Conservation (phyloP, 1,140 invertebrate genomes). For the Phthorimaea operculella region DNA sequence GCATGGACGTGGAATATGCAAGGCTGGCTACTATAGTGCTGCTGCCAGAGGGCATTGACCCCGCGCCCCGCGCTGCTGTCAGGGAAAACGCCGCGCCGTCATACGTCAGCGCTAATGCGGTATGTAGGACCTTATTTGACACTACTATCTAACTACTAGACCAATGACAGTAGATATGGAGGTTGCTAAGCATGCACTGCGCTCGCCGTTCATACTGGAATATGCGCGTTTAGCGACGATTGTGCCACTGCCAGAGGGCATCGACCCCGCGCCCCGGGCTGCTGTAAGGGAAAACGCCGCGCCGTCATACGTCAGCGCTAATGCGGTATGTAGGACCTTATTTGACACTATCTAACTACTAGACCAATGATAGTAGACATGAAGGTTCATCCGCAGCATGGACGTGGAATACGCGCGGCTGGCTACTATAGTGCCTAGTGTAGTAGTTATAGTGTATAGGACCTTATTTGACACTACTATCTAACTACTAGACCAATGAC, state of each 20-base stretch:
- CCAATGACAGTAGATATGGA: background rate
- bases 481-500: no score
- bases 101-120: constrained; percentile 42
- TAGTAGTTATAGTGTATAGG: no score
- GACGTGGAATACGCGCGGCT: constrained; percentile 92
- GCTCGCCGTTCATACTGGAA: background rate
- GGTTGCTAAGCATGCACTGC: constrained; percentile 22
- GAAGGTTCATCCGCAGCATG: no score
- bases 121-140: no score
- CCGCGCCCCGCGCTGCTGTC: constrained; percentile 70
- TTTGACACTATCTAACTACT: no score
- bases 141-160: no score
- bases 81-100: constrained; percentile 77
- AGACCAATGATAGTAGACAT: no score
- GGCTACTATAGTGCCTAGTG: constrained; percentile 80
- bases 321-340: background rate
- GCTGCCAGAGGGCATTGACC: constrained; percentile 72
- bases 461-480: no score
- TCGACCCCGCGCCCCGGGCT: background rate
- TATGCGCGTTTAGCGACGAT: background rate
- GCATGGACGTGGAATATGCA: constrained; percentile 95
- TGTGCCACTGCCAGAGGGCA: background rate
- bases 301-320: no score
- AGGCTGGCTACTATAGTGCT: constrained; percentile 82
- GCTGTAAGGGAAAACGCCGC: no score